Conservation (phyloP, 53 echinoderm and acorn worm genomes). For the Antedon mediterranea region DNA sequence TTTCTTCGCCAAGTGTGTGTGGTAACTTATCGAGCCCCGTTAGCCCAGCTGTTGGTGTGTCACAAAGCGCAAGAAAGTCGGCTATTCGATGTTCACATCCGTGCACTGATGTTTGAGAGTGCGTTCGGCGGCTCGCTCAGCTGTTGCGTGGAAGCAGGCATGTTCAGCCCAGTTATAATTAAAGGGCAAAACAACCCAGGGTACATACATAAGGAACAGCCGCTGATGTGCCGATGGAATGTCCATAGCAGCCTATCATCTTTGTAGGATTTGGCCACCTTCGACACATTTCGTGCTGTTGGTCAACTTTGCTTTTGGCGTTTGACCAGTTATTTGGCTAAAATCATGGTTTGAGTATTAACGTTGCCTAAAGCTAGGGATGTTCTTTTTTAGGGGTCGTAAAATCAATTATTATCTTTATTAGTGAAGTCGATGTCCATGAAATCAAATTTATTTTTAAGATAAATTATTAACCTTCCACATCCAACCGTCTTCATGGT, state of each 20-base stretch:
- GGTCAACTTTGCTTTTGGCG: background rate
- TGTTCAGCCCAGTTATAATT: background rate
- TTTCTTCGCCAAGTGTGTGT: background rate
- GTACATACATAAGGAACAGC: background rate
- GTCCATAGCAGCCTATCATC: background rate
- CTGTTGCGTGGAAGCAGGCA: background rate
- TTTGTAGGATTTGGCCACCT: background rate
- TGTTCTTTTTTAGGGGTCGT: background rate
- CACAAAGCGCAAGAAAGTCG: background rate
- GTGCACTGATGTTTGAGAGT: background rate
- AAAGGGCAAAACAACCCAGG: conserved; percentile 1
- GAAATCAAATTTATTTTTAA: background rate
- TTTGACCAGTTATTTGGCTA: background rate
- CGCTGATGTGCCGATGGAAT: background rate
- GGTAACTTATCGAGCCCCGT: background rate
- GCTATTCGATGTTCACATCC: background rate
- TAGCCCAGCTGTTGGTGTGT: background rate
- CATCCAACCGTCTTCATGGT: too few species aligned
- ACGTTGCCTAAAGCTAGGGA: background rate
- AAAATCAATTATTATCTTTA: background rate
- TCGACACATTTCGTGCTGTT: background rate
- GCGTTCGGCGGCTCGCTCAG: background rate
- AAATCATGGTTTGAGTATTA: background rate
- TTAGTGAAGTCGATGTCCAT: background rate
- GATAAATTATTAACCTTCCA: too few species aligned